These are phyloP conservation scores for Micronycteris hirsuta DNA, from an alignment of 2,113 vertebrate genomes.

Conservation along the genomic window DNA sequence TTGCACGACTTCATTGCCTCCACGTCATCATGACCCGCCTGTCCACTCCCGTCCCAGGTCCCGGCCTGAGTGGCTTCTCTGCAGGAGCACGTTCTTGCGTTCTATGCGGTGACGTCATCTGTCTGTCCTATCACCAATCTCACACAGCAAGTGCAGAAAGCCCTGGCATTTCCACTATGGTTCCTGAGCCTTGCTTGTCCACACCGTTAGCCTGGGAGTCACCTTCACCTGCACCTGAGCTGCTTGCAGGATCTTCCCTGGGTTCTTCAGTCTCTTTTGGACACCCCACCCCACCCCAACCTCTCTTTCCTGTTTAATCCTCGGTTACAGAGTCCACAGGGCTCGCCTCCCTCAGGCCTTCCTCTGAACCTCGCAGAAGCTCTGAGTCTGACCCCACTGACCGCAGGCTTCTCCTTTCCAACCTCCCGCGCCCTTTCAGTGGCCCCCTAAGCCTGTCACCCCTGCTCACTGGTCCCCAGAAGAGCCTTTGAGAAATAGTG, in stretches of 20 bases:
- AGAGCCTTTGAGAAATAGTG: not conserved
- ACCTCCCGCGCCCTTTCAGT: not conserved
- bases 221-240: not conserved
- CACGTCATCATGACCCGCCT: not conserved
- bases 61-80: not conserved
- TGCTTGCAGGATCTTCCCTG: not conserved
- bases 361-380: not conserved
- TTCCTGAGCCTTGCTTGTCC: not conserved
- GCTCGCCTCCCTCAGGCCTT: not conserved
- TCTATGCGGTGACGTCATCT: not conserved
- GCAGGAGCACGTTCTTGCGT: rapidly evolving
- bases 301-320: not conserved
- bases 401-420: not conserved
- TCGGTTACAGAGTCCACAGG: too few relatives aligned
- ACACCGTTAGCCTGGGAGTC: not conserved
- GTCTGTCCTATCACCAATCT: not conserved
- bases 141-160: not conserved
- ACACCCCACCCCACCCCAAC: too few relatives aligned
- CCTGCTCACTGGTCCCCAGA: not conserved
- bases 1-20: not conserved
- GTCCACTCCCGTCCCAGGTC: not conserved
- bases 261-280: not conserved
- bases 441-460: not conserved
- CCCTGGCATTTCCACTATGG: not conserved
- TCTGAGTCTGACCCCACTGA: not conserved